A percentile compares a stretch with the other conserved stretches of the same genome.
phyloP scores from a whole-genome alignment of 2,888 invertebrate species.

The Pheosia tremula region DNA sequence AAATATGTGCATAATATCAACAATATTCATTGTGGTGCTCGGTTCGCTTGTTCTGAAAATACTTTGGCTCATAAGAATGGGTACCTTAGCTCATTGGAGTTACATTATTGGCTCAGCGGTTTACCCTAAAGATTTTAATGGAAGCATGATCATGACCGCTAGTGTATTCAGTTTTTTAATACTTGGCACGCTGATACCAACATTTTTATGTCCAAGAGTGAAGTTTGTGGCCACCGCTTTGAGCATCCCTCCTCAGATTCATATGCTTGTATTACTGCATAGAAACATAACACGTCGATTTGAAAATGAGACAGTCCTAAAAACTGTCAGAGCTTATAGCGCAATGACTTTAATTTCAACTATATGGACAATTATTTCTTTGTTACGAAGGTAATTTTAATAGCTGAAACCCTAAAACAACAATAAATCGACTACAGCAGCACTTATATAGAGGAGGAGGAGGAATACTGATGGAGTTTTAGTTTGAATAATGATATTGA shows the following conservation, averaged over 20 bases:
- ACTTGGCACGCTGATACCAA: conserved; percentile 50
- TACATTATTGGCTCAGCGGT: conserved; percentile 54
- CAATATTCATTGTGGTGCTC: conserved; percentile 33
- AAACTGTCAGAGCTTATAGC: conserved; percentile 49
- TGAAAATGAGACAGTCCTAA: conserved; percentile 45
- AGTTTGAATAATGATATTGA: no score
- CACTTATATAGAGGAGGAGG: no score
- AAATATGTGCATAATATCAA: conserved; percentile 45
- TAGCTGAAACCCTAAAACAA: no score
- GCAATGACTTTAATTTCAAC: conserved; percentile 51
- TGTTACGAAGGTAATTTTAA: conserved; percentile 23
- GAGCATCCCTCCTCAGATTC: conserved; percentile 62
- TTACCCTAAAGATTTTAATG: conserved; percentile 41
- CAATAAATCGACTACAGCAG: no score
- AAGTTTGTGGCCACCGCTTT: conserved; percentile 52
- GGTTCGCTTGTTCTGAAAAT: conserved; percentile 42
- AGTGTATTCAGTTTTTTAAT: conserved; percentile 50
- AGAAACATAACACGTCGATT: conserved; percentile 38
- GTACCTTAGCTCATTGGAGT: conserved; percentile 63
- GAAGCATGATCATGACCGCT: conserved; percentile 40
- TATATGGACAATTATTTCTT: conserved; percentile 50
- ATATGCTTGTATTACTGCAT: conserved; percentile 57
- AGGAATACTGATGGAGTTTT: no score
- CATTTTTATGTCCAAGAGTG: conserved; percentile 50
- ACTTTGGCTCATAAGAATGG: conserved; percentile 54